Evolutionary conservation across 2,888 invertebrate genomes (phyloP).

Genomic region (Mythimna impura): DNA sequence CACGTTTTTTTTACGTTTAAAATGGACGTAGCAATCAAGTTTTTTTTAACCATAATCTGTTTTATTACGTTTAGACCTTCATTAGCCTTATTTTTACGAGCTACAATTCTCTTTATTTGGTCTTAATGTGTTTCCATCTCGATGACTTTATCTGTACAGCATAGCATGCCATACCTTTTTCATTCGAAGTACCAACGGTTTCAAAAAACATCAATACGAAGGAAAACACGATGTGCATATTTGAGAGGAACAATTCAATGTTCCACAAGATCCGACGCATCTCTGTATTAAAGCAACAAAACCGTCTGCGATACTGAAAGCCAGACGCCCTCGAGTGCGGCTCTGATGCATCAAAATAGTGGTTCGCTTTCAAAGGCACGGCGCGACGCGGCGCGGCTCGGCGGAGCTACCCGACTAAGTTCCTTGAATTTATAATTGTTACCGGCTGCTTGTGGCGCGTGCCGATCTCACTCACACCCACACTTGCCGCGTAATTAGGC

Average conservation of each 20-base stretch:
- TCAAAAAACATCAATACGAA: slow-evolving; percentile 39
- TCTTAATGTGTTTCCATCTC: slow-evolving; percentile 40
- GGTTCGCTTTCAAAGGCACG: slow-evolving; percentile 66
- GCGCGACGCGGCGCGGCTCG: slow-evolving; percentile 40
- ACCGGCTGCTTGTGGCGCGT: slow-evolving; percentile 63
- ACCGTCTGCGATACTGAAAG: slow-evolving; percentile 73
- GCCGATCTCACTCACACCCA: slow-evolving; percentile 58
- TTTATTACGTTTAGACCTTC: slow-evolving; percentile 42
- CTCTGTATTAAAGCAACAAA: slow-evolving; percentile 63
- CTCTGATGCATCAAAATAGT: slow-evolving; percentile 70
- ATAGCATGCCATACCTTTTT: slow-evolving; percentile 42
- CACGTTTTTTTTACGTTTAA: slow-evolving; percentile 36
- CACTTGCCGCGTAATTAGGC: slow-evolving; percentile 64
- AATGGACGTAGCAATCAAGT: slow-evolving; percentile 20
- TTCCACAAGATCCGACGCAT: slow-evolving; percentile 57
- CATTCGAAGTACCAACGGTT: background rate
- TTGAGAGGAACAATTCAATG: slow-evolving; percentile 56
- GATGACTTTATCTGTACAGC: slow-evolving; percentile 25
- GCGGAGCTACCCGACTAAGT: slow-evolving; percentile 52
- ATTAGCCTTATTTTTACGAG: slow-evolving; percentile 51
- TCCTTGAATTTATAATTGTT: slow-evolving; percentile 74
- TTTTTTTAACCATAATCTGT: slow-evolving; percentile 24
- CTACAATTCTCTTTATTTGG: slow-evolving; percentile 54
- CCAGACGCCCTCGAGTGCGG: slow-evolving; percentile 73
- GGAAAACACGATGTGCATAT: slow-evolving; percentile 28